These are phyloP conservation scores for Tupaia tana DNA, from an alignment of 2,113 vertebrate genomes.

Conservation along the genomic window DNA sequence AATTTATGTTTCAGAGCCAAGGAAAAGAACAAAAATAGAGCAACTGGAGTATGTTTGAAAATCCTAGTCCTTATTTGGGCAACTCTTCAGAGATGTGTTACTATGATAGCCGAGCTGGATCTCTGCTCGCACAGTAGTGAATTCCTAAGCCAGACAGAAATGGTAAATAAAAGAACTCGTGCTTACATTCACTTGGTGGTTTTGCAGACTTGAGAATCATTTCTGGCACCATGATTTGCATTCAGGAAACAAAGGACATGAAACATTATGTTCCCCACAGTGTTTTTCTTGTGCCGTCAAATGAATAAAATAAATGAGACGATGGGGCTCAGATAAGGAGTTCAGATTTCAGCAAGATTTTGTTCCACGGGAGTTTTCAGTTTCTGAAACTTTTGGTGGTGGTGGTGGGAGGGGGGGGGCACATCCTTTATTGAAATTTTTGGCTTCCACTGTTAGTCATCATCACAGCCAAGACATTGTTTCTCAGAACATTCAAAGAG, in stretches of 20 bases:
- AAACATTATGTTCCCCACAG: constrained; percentile 59
- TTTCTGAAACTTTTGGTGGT: constrained; percentile 15
- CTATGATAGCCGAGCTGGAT: constrained; percentile 75
- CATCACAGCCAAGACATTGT: background rate
- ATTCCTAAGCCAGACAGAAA: constrained; percentile 82
- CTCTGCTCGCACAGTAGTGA: constrained; percentile 84
- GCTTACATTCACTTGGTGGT: constrained; percentile 83
- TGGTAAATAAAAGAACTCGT: constrained; percentile 84
- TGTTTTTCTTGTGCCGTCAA: constrained; percentile 28
- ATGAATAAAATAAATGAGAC: constrained; percentile 38
- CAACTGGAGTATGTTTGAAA: constrained; percentile 80
- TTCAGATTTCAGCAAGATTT: constrained; percentile 35
- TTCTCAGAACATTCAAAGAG: constrained; percentile 43
- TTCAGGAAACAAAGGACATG: constrained; percentile 76
- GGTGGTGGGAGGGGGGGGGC: no score
- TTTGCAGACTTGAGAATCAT: constrained; percentile 77
- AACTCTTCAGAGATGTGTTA: constrained; percentile 85
- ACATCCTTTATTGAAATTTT: background rate
- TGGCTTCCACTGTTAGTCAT: background rate
- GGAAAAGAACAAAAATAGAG: constrained; percentile 77
- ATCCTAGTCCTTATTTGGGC: constrained; percentile 88
- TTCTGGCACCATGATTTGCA: constrained; percentile 77
- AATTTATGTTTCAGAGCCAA: constrained; percentile 74
- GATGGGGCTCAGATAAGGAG: background rate
- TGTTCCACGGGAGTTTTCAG: background rate